Evolutionary conservation across 2,797 vertebrate species (phyloP).

Genomic region (Lepilemur septentrionalis): DNA sequence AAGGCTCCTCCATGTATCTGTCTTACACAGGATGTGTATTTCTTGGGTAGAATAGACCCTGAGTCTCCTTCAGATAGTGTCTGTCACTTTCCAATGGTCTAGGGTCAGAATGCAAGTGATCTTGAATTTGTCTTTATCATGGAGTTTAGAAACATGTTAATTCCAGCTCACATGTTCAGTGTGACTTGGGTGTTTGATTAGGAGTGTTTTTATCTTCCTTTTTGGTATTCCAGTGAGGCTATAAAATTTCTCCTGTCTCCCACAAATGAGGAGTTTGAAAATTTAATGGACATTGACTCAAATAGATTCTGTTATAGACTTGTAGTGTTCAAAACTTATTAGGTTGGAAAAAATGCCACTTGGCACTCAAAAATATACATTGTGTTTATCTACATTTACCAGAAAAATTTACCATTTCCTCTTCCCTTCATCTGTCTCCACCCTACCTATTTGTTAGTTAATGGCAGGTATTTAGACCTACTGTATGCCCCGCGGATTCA

Average conservation of each 20-base stretch:
- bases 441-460: conserved; percentile 8
- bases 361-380: not conserved
- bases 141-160: not conserved
- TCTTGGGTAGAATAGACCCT: not conserved
- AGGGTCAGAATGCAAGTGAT: not conserved
- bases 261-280: not conserved
- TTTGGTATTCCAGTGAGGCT: not conserved
- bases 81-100: not conserved
- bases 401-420: not conserved
- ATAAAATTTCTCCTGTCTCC: not conserved
- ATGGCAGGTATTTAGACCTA: not conserved
- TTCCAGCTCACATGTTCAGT: not conserved
- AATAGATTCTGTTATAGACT: not conserved
- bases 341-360: not conserved
- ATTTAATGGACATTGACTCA: not conserved
- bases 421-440: not conserved
- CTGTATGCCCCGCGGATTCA: not conserved
- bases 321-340: not conserved
- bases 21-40: not conserved
- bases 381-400: not conserved
- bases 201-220: not conserved
- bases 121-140: not conserved
- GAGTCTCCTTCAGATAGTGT: not conserved
- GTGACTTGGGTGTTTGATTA: not conserved
- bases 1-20: not conserved